Evolutionary conservation across 2,888 invertebrate species (phyloP).

Genomic region (Rhopalosiphum nymphaeae): DNA sequence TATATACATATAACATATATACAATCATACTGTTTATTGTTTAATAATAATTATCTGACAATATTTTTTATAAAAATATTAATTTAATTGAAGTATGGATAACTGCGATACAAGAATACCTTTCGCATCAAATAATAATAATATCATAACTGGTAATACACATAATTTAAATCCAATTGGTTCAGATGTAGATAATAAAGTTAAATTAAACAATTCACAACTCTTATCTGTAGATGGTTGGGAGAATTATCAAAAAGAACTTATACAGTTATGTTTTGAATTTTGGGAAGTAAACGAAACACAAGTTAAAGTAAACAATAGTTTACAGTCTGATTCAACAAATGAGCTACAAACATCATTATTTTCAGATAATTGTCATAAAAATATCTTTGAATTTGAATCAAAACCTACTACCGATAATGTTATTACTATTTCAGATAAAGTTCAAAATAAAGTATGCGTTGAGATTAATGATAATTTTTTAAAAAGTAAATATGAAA

Average conservation of each 20-base stretch:
- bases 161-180: neutral
- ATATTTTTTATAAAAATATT: neutral
- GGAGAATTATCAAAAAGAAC: constrained; percentile 48
- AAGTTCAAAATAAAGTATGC: neutral
- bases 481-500: neutral
- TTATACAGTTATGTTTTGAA: constrained; percentile 53
- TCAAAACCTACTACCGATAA: neutral
- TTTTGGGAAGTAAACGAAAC: constrained; percentile 57
- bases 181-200: neutral
- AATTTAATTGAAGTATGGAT: constrained; percentile 23
- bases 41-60: neutral
- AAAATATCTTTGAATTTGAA: neutral
- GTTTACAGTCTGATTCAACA: neutral
- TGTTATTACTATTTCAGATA: neutral
- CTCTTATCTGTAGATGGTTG: constrained; percentile 35
- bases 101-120: neutral
- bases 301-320: neutral
- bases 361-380: neutral
- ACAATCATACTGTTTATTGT: neutral
- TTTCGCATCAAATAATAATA: neutral
- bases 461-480: neutral
- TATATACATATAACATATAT: neutral
- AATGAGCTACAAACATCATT: neutral
- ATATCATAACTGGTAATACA: neutral
- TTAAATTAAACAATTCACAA: constrained; percentile 11